Conservation (phyloP, 2,888 invertebrate genomes). For the Eutolmus rufibarbis region DNA sequence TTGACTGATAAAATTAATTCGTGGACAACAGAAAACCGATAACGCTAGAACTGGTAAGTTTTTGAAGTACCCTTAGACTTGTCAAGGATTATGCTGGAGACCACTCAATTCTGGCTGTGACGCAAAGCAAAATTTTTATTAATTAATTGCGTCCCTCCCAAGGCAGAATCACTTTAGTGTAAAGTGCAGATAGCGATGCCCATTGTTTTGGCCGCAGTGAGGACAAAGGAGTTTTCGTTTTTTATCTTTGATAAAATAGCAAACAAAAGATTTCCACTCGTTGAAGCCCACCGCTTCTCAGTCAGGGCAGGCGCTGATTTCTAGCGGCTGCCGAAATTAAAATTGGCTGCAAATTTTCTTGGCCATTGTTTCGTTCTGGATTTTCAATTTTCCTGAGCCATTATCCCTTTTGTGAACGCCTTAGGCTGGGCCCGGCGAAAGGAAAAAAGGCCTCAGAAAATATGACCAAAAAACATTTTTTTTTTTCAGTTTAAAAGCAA, state of each 20-base stretch:
- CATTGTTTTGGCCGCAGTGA: not conserved
- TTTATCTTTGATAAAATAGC: not conserved
- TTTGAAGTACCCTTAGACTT: not conserved
- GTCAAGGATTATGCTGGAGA: not conserved
- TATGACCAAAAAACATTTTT: not conserved
- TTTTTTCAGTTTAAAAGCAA: not conserved
- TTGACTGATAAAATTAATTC: not conserved
- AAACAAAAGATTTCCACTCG: conserved; percentile 3
- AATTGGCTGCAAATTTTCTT: conserved; percentile 26
- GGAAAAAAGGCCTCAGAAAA: not conserved
- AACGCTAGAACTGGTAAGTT: not conserved
- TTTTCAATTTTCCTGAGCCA: conserved; percentile 24
- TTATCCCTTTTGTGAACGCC: conserved; percentile 24
- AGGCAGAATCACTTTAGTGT: conserved; percentile 5
- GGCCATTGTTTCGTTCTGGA: conserved; percentile 6
- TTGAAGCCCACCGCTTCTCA: not conserved
- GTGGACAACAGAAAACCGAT: not conserved
- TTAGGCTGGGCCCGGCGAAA: not conserved
- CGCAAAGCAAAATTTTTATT: not conserved
- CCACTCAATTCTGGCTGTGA: not conserved
- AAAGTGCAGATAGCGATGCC: conserved; percentile 19
- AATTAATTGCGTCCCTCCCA: not conserved
- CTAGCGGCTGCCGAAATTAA: conserved; percentile 5
- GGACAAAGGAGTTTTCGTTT: conserved; percentile 15
- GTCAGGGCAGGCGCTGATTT: not conserved